Percentiles rank a stretch among this genome's conserved stretches.
Conservation (phyloP, 2,797 vertebrate genomes). For the Simalia tracyae region DNA sequence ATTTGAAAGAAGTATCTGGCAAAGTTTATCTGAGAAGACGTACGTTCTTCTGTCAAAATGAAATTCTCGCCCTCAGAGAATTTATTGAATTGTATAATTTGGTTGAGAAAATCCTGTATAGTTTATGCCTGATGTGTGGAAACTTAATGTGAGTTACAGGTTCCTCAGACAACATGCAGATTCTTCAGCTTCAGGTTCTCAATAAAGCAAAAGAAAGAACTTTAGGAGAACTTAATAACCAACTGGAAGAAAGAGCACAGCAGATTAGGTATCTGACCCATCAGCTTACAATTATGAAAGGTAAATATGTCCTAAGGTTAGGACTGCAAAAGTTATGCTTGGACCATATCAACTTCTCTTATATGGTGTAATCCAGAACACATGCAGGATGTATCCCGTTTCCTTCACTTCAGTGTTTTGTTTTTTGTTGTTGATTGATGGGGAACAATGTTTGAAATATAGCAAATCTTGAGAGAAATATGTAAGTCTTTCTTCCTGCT, state of each 20-base stretch:
- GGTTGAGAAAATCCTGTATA: not conserved
- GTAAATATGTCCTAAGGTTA: constrained; percentile 65
- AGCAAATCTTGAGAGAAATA: not conserved
- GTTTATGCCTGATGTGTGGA: not conserved
- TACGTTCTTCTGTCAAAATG: not conserved
- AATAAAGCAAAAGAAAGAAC: constrained; percentile 90
- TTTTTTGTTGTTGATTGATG: not conserved
- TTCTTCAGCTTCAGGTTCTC: constrained; percentile 89
- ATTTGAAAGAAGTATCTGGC: not conserved
- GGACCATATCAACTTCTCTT: not conserved
- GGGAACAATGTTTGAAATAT: not conserved
- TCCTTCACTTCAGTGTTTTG: not conserved
- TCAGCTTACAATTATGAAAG: constrained; percentile 89
- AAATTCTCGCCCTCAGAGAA: not conserved
- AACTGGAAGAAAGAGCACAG: constrained; percentile 87
- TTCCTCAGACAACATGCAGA: constrained; percentile 82
- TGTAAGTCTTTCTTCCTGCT: too few species aligned
- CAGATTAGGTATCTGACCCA: constrained; percentile 90
- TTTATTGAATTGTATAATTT: not conserved
- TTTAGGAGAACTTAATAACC: constrained; percentile 84
- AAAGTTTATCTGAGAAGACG: too few species aligned
- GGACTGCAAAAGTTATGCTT: not conserved
- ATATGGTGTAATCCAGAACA: not conserved
- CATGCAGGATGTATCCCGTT: not conserved
- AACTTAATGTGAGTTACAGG: constrained; percentile 69